Base-by-base conservation (phyloP, 2,113 vertebrate species). In the Daubentonia madagascariensis region DNA sequence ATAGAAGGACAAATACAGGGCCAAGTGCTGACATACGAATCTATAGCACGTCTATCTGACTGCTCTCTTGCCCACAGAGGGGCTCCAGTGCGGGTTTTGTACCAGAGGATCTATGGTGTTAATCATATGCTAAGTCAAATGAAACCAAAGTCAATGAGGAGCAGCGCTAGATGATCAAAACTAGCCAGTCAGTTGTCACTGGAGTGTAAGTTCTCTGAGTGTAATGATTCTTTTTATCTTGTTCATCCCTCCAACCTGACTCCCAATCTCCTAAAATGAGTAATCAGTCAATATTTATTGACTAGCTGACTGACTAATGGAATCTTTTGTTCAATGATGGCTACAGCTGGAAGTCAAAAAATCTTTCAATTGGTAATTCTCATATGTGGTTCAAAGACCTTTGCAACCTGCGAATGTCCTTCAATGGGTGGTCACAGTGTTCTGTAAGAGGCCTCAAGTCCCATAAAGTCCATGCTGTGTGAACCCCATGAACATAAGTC, bases 401-500 rank as follows among this genome's bases (percentile, higher is more conserved):
- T 61, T 61, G 20, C 10, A 25, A 61, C 11, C 32, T 23, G 43
- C 10, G 57, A 10, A 30, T 87, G 28, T 10, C 37, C 25, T 78
- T 50, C 22, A 30, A 0, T 68, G 35, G 5, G 4, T 30, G n/a
- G 14, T 13, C 45, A 35, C 1, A 2, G 1, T 37, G 17, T 32
- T 96, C 22, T 76, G 0, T 6, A 54, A 35, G 30, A 79, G 37
- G 6, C 8, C 9, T 4, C 16, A 50, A 54, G 28, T 43, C 6
- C 81, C 81, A 48, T 48, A 73, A 63, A 18, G 8, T 30, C 12
- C 35, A 9, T 61, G 8, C 6, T 86, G 0, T 65, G 67, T 57
- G 35, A 54, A 45, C 48, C 30, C 22, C 1, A 0, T 23, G 11
- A 35, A 6, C 0, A 2, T n/a, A 14, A 30, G 6, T 43, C 12